Base-by-base conservation (phyloP, 1,140 invertebrate genomes). In the Pseudomyrmex cubaensis region DNA sequence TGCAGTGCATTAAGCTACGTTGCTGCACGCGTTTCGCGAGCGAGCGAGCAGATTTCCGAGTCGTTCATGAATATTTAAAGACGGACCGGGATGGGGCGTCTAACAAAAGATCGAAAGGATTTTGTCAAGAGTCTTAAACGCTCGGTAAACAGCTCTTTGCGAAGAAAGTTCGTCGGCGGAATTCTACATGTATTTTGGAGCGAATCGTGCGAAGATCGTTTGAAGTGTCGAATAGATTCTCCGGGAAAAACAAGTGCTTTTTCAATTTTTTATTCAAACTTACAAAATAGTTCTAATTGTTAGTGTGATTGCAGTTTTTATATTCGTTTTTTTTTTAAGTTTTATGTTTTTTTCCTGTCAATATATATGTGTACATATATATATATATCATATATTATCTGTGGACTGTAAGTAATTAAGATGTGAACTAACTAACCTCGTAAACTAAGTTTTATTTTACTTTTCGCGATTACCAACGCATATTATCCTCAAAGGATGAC, bases 21-120 rank as follows among this genome's bases (percentile, higher is more conserved):
- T 48, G 22, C 46, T 57, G 76, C 84, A 75, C 70, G 85, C 82
- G 84, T 85, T 61, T 67, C 66, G 52, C 61, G 85, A 62, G 56
- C 61, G 85, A 62, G 56, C 77, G 84, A 76, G 54, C 85, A 70
- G 74, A 86, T 86, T 87, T 69, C 82, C 85, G 82, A 85, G 77
- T 78, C 70, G 63, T 87, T 87, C 87, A 85, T 89, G 86, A 89
- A 89, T 89, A 89, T 89, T 89, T 89, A 87, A 80, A 50, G 67
- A 54, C 25, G n/a, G 57, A 25, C 35, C 76, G 74, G 66, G 57
- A 48, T 78, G 63, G 48, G 54, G 12, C 35, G 67, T 7, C 0
- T 35, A 35, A 78, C 73, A 77, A 87, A 83, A 84, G n/a, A 22
- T 64, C 52, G 70, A 17, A 15, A 52, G 48, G 48, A 25, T 22